Base-by-base conservation (phyloP, 2,113 vertebrate genomes). In the Halichoerus grypus region DNA sequence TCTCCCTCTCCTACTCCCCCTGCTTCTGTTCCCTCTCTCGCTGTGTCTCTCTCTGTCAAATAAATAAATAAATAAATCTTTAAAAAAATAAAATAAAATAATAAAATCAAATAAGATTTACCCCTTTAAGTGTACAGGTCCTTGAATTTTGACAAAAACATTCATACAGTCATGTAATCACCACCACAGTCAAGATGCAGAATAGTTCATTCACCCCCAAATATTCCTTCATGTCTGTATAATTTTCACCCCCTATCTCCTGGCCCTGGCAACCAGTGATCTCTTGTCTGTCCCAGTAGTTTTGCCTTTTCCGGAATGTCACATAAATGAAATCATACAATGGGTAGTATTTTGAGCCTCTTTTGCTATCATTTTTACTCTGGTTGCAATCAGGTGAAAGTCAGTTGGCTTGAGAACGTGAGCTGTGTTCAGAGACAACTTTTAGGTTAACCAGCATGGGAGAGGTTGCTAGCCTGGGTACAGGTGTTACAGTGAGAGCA, bases 281-380 rank as follows among this genome's bases (percentile, higher is more conserved):
- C 10, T 77, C 5, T 80, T 92, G 19, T 67, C 33, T 91, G 33
- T 63, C 57, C 55, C 49, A 42, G 1, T 63, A 55, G 13, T 72
- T 71, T 71, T 89, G 55, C 31, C 63, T 91, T 93, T 82, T 80
- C 69, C 28, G 33, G 15, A 76, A 31, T 82, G 42, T 39, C 65
- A 69, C 65, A 57, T 57, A 72, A 55, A 61, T 61, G 39, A 39
- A 90, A 46, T 46, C 69, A 18, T 77, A 24, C 1, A 46, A 3
- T 80, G 55, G 59, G 22, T 86, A 59, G n/a, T 59, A 82, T 94
- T 87, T 53, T 92, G 15, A 83, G 21, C 69, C 61, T 95, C 2
- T 91, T 93, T 28, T 76, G 10, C 53, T 74, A 1, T 76, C 24
- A 59, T 95, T 89, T 94, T 94, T 39, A 94, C 80, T 91, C 61